phyloP scores from a whole-genome alignment of 2,888 invertebrate species.

The Polia nebulosa region DNA sequence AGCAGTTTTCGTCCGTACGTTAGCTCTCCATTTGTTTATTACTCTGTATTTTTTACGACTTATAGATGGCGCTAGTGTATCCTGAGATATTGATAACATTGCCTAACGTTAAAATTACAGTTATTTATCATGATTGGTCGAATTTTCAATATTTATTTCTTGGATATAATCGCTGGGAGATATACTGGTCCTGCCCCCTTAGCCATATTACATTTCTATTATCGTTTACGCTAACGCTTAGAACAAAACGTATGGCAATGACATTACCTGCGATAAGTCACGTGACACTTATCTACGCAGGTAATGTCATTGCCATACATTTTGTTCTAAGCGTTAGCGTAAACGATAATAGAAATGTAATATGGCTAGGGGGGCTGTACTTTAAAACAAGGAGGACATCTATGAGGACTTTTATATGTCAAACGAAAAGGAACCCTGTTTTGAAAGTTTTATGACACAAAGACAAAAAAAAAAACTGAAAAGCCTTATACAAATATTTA shows the following conservation, averaged over 20 bases:
- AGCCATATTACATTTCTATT: too few species aligned
- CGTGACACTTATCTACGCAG: too few species aligned
- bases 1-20: not conserved
- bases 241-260: too few species aligned
- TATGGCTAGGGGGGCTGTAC: too few species aligned
- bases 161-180: too few species aligned
- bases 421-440: not conserved
- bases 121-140: slow-evolving; percentile 19
- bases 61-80: slow-evolving; percentile 51
- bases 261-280: too few species aligned
- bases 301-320: too few species aligned
- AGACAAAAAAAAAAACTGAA: not conserved
- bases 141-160: slow-evolving; percentile 1
- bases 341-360: too few species aligned
- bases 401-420: not conserved
- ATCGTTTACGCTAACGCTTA: too few species aligned
- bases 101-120: slow-evolving; percentile 28
- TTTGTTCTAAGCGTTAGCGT: too few species aligned
- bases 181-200: not conserved
- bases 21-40: slow-evolving; percentile 36
- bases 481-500: not conserved
- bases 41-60: slow-evolving; percentile 36
- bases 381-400: not conserved
- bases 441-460: not conserved
- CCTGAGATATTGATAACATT: slow-evolving; percentile 27